phyloP scores from a whole-genome alignment of 1,140 invertebrate species.

The Hyphantria cunea region DNA sequence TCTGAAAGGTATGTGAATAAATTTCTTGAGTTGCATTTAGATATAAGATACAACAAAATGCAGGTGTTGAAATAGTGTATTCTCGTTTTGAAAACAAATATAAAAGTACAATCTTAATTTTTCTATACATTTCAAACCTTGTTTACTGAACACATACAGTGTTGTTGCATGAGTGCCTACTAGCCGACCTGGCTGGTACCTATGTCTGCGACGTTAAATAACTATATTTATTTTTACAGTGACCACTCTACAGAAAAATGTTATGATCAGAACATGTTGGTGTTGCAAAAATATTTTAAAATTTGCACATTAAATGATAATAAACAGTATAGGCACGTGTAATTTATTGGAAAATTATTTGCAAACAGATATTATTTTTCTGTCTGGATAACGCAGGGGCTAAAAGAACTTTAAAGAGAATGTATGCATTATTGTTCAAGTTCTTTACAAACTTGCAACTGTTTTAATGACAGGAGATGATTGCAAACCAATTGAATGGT shows the following conservation, averaged over 20 bases:
- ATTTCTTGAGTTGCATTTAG: background rate
- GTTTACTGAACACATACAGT: background rate
- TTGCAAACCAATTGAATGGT: too few relatives aligned
- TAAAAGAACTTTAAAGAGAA: constrained; percentile 1
- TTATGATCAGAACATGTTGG: constrained; percentile 74
- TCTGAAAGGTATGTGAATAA: constrained; percentile 52
- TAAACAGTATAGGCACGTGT: constrained; percentile 71
- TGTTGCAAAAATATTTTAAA: constrained; percentile 75
- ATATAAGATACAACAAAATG: background rate
- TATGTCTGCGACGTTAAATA: constrained; percentile 60
- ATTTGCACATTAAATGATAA: constrained; percentile 69
- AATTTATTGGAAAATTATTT: constrained; percentile 34
- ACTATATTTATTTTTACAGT: constrained; percentile 80
- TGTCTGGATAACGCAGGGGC: constrained; percentile 8
- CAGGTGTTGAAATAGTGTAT: too few relatives aligned
- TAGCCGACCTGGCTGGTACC: constrained; percentile 8
- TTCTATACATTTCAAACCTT: too few relatives aligned
- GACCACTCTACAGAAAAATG: constrained; percentile 76
- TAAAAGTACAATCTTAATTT: background rate
- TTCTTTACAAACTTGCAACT: background rate
- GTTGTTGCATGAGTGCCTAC: constrained; percentile 17
- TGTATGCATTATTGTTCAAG: background rate
- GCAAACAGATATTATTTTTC: constrained; percentile 14
- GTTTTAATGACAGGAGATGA: too few relatives aligned
- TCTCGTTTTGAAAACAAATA: background rate